A percentile compares a stretch with the other conserved stretches of the same genome.
Evolutionary conservation across 2,888 invertebrate species (phyloP).

Genomic region (Melieria picta): DNA sequence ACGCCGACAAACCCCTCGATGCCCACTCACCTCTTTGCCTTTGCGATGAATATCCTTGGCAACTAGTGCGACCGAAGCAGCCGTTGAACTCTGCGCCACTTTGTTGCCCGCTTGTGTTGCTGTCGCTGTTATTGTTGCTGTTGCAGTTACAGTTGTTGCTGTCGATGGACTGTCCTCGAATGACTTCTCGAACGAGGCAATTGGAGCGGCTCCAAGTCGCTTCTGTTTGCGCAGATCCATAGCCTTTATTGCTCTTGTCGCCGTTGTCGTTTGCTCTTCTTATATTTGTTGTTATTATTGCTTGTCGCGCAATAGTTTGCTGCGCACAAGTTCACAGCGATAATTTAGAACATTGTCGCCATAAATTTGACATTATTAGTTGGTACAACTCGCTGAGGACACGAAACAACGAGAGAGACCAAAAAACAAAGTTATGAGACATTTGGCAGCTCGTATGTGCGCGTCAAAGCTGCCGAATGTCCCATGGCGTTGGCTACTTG

Average conservation of each 20-base stretch:
- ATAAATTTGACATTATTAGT: constrained; percentile 14
- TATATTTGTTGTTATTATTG: background rate
- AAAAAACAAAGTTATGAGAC: background rate
- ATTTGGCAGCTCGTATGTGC: too few species aligned
- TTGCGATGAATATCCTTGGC: constrained; percentile 36
- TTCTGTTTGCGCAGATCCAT: constrained; percentile 70
- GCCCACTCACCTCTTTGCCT: constrained; percentile 30
- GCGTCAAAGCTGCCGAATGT: too few species aligned
- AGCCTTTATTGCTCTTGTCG: background rate
- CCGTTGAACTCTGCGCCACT: constrained; percentile 16
- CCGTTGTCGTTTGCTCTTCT: constrained; percentile 8
- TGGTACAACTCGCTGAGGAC: background rate
- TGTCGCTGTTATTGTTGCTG: constrained; percentile 28
- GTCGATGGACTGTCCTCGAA: constrained; percentile 60
- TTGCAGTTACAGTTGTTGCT: constrained; percentile 24
- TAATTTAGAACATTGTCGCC: constrained; percentile 10
- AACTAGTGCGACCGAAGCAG: background rate
- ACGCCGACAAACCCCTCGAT: background rate
- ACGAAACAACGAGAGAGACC: background rate
- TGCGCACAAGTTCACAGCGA: background rate
- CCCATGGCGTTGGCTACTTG: too few species aligned
- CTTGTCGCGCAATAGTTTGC: background rate
- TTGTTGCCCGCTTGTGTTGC: constrained; percentile 9
- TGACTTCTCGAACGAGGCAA: constrained; percentile 86
- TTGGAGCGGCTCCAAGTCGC: constrained; percentile 91